Evolutionary conservation across 2,113 vertebrate species (phyloP), one percentile per base, ranked within the genome.

Genomic region (Psephotus haematonotus): DNA sequence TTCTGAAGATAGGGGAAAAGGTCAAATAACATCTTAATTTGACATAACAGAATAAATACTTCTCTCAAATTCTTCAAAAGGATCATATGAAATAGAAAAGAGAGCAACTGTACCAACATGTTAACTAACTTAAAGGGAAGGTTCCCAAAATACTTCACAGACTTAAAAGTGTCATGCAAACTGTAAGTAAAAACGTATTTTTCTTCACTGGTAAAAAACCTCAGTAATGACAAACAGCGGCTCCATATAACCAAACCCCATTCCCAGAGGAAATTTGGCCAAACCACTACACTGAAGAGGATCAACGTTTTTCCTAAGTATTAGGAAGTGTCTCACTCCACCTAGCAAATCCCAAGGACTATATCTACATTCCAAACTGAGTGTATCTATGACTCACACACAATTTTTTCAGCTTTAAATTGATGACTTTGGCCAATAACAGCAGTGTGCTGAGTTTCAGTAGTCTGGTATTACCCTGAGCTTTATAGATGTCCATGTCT

Each of bases 1-100:
- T 93, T 96, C 87, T 94, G 92, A 96, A 92, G 80, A 92, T 33
- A 83, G 49, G 23, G 57, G 65, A 4, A 95, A 94, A 96, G 80
- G 92, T 88, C 95, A 57, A 93, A 87, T 72, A 92, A 82, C 82
- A 74, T 81, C 80, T 83, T 91, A 75, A 57, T 94, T 92, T 91
- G 65, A 69, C 83, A 55, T 69, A 94, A 69, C 47, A 76, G 82
- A 91, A 86, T 82, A 93, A 94, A 76, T 78, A 86, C 37, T 37
- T 86, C 84, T 55, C 47, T 33, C 31, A 77, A 55, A 92, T 81
- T 88, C 64, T 82, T 94, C 86, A 85, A 77, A 89, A 79, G 53
- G 52, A 89, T 77, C 82, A 65, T 69, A 93, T 31, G 62, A 96
- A 93, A 88, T 24, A 24, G 50, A 86, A 90, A 22, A 79, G 69